Percentiles rank a stretch among this genome's conserved stretches.
These are phyloP conservation scores for Leucophora obtusa DNA, from an alignment of 2,888 invertebrate genomes.

Conservation along the genomic window DNA sequence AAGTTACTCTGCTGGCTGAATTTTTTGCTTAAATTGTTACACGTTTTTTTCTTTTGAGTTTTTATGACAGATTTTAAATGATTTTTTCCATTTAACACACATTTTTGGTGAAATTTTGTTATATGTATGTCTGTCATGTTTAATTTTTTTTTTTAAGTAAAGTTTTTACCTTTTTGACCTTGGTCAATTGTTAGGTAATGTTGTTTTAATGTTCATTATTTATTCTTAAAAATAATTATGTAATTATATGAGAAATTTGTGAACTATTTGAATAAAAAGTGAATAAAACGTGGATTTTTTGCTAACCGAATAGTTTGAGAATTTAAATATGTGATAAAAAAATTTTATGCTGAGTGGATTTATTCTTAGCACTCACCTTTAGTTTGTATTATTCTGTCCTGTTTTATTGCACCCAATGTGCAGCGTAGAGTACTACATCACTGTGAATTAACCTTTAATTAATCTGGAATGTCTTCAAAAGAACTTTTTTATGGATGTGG, in stretches of 20 bases:
- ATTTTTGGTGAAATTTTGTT: constrained; percentile 55
- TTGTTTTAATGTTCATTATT: constrained; percentile 23
- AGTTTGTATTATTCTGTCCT: no score
- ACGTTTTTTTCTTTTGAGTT: constrained; percentile 22
- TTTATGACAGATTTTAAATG: constrained; percentile 18
- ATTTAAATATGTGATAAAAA: no score
- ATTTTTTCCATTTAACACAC: constrained; percentile 32
- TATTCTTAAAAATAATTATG: constrained; percentile 17
- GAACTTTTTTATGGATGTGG: no score
- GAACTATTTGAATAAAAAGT: no score
- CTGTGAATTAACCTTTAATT: no score
- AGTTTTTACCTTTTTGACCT: constrained; percentile 46
- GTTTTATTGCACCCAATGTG: no score
- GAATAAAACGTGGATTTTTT: no score
- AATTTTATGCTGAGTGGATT: no score
- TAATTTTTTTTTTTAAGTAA: not conserved
- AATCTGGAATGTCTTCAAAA: no score
- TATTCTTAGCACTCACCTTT: no score
- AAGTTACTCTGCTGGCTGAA: constrained; percentile 30
- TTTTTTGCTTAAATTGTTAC: constrained; percentile 28
- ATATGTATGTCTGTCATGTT: constrained; percentile 21
- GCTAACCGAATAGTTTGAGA: no score
- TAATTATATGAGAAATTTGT: not conserved
- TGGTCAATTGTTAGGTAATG: constrained; percentile 22
- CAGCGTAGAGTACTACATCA: no score